These are phyloP conservation scores for Cromileptes altivelis DNA, from an alignment of 2,113 vertebrate genomes.

Conservation along the genomic window DNA sequence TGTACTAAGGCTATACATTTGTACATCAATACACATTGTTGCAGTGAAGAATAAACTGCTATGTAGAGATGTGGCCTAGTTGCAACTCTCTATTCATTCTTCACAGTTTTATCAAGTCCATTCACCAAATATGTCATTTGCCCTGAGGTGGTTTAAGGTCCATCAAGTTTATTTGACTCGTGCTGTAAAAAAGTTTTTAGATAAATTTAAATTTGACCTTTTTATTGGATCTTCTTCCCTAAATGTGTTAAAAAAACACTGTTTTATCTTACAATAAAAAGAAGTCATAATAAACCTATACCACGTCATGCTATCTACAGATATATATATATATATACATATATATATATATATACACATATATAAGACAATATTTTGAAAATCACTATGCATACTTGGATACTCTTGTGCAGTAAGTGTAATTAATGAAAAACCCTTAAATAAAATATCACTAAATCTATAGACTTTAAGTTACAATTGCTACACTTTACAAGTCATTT, in stretches of 20 bases:
- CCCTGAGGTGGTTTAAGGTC: slow-evolving; percentile 19
- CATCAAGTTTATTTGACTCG: slow-evolving; percentile 16
- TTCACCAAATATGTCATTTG: slow-evolving; percentile 11
- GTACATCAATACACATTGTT: not conserved
- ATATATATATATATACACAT: not conserved
- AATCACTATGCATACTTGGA: not conserved
- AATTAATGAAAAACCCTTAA: not conserved
- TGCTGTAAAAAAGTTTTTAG: not conserved
- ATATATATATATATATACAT: not conserved
- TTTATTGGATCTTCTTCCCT: not conserved
- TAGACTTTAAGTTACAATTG: not conserved
- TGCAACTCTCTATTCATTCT: slow-evolving; percentile 20
- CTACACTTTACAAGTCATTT: not conserved
- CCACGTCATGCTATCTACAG: not conserved
- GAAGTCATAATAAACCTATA: not conserved
- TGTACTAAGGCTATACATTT: not conserved
- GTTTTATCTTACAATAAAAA: not conserved
- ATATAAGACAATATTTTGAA: not conserved
- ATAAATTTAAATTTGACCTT: not conserved
- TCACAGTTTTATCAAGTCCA: slow-evolving; percentile 1
- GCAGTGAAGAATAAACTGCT: not conserved
- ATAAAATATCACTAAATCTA: slow-evolving; percentile 6
- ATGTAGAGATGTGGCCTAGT: slow-evolving; percentile 22
- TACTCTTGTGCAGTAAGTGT: not conserved
- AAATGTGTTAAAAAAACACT: not conserved